phyloP scores from a whole-genome alignment of 2,797 vertebrate species.

The Trachops cirrhosus region DNA sequence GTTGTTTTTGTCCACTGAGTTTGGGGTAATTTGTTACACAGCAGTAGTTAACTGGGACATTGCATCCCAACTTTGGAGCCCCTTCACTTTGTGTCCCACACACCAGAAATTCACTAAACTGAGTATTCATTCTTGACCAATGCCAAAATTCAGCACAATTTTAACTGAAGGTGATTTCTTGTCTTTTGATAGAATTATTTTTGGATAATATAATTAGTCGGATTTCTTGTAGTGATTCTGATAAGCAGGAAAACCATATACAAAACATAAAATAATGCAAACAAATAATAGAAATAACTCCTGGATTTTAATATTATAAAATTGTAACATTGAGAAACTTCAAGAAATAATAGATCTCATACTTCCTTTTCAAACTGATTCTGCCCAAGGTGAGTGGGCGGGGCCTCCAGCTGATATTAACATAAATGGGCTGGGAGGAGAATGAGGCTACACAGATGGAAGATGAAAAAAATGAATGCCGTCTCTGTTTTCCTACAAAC shows the following conservation, averaged over 20 bases:
- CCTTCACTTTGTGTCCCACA: background rate
- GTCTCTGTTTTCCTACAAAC: background rate
- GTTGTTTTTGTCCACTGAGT: background rate
- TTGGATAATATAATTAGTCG: background rate
- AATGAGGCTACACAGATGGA: background rate
- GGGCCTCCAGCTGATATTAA: background rate
- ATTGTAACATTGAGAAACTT: background rate
- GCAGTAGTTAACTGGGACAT: background rate
- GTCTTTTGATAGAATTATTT: background rate
- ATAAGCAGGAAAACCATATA: background rate
- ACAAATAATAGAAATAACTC: background rate
- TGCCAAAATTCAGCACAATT: background rate
- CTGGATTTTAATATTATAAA: background rate
- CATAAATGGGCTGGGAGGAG: background rate
- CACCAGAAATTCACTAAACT: background rate
- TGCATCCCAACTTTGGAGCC: background rate
- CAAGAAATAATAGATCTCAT: background rate
- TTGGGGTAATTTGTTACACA: background rate
- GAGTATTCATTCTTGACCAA: background rate
- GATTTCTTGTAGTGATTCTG: background rate
- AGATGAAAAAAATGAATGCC: background rate
- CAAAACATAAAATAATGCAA: background rate
- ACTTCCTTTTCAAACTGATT: background rate
- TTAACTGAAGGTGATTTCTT: background rate
- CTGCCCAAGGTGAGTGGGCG: background rate